phyloP scores from a whole-genome alignment of 2,113 vertebrate species.

The Melanotaenia duboulayi region DNA sequence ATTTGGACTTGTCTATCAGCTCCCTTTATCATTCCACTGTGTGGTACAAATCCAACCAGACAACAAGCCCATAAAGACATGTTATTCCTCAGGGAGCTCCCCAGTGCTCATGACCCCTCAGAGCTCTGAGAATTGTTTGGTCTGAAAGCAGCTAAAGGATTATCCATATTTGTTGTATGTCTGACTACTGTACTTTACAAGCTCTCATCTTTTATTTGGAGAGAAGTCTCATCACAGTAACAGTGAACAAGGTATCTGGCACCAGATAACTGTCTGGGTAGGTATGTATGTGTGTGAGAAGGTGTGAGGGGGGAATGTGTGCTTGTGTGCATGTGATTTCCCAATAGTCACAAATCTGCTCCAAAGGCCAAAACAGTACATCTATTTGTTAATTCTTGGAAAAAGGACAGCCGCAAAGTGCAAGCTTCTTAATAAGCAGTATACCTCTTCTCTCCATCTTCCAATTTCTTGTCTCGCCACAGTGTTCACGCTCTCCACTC shows the following conservation, averaged over 20 bases:
- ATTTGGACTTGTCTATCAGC: neutral
- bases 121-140: neutral
- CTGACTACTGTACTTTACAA: conserved; percentile 34
- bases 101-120: neutral
- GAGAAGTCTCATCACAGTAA: conserved; percentile 41
- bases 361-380: conserved; percentile 28
- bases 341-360: conserved; percentile 22
- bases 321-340: conserved; percentile 34
- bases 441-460: conserved; percentile 23
- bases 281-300: conserved; percentile 23
- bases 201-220: conserved; percentile 57
- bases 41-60: neutral
- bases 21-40: neutral
- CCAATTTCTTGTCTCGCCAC: neutral
- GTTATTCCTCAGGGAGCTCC: neutral
- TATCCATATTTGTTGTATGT: conserved; percentile 27
- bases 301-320: conserved; percentile 40
- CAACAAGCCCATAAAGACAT: neutral
- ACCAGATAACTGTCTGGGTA: conserved; percentile 34
- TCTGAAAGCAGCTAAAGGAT: neutral
- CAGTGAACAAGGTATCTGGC: conserved; percentile 25
- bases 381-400: conserved; percentile 44
- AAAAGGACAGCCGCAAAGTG: conserved; percentile 22
- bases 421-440: conserved; percentile 45
- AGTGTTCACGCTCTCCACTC: conserved; percentile 8